A percentile compares a stretch with the other conserved stretches of the same genome.
Conservation (phyloP, 2,888 invertebrate genomes). For the Eugnorisma glareosa region DNA sequence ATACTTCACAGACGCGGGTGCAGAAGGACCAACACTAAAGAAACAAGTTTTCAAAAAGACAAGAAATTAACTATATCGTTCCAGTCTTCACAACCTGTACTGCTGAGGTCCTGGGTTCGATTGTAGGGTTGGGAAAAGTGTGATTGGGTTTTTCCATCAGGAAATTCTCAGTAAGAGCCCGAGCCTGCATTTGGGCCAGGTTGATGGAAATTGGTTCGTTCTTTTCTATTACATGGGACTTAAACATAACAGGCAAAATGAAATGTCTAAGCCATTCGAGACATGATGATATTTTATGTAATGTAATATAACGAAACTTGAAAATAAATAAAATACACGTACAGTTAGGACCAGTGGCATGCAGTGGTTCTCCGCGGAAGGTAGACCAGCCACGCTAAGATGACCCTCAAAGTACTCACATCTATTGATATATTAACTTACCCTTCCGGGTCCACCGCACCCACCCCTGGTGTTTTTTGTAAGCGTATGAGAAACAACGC, state of each 20-base stretch:
- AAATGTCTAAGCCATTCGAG: background rate
- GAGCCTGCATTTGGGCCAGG: background rate
- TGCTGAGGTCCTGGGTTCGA: background rate
- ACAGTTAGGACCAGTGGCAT: no score
- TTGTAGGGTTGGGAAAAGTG: background rate
- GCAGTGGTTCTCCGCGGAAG: no score
- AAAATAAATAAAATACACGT: background rate
- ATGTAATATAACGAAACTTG: background rate
- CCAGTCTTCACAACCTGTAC: background rate
- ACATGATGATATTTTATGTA: background rate
- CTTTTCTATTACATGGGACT: background rate
- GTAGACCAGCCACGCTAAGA: no score
- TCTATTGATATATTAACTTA: no score
- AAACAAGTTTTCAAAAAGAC: background rate
- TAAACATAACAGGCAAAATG: background rate
- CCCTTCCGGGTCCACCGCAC: no score
- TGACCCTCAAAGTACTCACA: no score
- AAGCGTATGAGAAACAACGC: no score
- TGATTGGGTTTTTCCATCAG: background rate
- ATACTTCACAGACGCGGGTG: background rate
- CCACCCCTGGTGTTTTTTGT: no score
- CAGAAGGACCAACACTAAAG: conserved; percentile 36
- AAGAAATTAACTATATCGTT: background rate
- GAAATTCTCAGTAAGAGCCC: background rate
- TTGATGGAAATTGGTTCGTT: background rate